phyloP scores from a whole-genome alignment of 1,140 invertebrate genomes.

The Eriosoma lanigerum region DNA sequence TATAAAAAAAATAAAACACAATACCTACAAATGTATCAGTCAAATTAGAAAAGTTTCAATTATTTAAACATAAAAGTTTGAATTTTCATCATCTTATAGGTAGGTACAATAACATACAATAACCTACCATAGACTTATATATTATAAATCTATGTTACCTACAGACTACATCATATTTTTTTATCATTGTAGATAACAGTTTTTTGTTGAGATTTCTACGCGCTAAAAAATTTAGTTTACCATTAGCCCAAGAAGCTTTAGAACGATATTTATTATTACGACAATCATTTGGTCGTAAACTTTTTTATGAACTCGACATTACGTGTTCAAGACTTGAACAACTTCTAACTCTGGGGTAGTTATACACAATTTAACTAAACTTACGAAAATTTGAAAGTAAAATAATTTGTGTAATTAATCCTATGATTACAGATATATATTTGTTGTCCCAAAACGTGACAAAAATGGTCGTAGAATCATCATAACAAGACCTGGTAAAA shows the following conservation, averaged over 20 bases:
- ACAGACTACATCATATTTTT: too few species aligned
- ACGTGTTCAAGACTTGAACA: slow-evolving; percentile 70
- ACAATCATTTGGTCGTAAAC: slow-evolving; percentile 64
- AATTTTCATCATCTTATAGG: too few species aligned
- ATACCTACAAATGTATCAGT: too few species aligned
- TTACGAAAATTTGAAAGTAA: background rate
- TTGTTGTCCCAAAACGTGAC: slow-evolving; percentile 77
- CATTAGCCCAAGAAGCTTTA: slow-evolving; percentile 77
- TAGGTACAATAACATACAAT: too few species aligned
- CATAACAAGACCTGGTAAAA: slow-evolving; percentile 73
- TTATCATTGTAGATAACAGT: slow-evolving; percentile 66
- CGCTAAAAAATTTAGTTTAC: slow-evolving; percentile 79
- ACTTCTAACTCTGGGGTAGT: slow-evolving; percentile 70
- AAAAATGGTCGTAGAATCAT: slow-evolving; percentile 73
- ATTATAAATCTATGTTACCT: too few species aligned
- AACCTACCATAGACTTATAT: too few species aligned
- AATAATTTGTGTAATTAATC: slow-evolving; percentile 31
- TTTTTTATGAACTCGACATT: slow-evolving; percentile 74
- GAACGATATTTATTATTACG: slow-evolving; percentile 80
- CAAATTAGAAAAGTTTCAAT: too few species aligned
- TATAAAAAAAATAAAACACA: too few species aligned
- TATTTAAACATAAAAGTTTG: too few species aligned
- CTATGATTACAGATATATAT: slow-evolving; percentile 65
- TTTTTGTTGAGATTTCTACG: slow-evolving; percentile 80
- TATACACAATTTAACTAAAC: slow-evolving; percentile 46